These are phyloP conservation scores for Oxyteleia sp. DNA, from an alignment of 2,888 invertebrate genomes.

Conservation along the genomic window DNA sequence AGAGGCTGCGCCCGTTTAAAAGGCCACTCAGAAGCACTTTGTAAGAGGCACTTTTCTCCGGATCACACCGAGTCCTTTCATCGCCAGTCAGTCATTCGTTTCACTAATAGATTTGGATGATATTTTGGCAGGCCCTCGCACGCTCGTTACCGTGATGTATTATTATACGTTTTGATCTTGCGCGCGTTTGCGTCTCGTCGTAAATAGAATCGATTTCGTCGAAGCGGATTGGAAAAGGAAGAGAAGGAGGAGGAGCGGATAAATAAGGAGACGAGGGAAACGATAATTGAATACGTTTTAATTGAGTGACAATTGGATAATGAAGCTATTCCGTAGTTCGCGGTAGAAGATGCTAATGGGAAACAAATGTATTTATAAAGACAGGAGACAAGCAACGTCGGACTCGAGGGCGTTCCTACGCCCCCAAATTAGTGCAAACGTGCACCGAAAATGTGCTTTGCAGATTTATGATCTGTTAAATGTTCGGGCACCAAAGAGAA, in stretches of 20 bases:
- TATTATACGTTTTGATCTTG: slow-evolving; percentile 17
- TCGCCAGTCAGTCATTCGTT: slow-evolving; percentile 76
- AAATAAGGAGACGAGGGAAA: too few species aligned
- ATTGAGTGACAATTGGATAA: slow-evolving; percentile 31
- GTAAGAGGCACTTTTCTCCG: slow-evolving; percentile 76
- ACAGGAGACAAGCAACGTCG: slow-evolving; percentile 67
- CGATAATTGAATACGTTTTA: not conserved
- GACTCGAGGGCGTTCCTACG: slow-evolving; percentile 79
- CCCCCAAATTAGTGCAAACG: slow-evolving; percentile 86
- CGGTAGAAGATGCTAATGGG: slow-evolving; percentile 54
- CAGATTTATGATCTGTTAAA: slow-evolving; percentile 83
- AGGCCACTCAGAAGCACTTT: slow-evolving; percentile 81
- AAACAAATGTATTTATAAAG: slow-evolving; percentile 72
- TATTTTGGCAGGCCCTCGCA: slow-evolving; percentile 70
- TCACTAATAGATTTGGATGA: slow-evolving; percentile 77
- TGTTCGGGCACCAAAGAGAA: slow-evolving; percentile 54
- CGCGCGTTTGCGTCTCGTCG: not conserved
- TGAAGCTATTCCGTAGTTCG: slow-evolving; percentile 36
- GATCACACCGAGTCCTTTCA: slow-evolving; percentile 73
- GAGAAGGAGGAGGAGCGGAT: too few species aligned
- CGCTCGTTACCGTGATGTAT: slow-evolving; percentile 38
- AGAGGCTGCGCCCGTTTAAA: slow-evolving; percentile 78
- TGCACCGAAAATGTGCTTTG: slow-evolving; percentile 80
- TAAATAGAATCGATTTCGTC: slow-evolving; percentile 14
- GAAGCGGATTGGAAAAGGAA: not conserved